Evolutionary conservation across 1,140 invertebrate species (phyloP).

Genomic region (Subanguina moxae): DNA sequence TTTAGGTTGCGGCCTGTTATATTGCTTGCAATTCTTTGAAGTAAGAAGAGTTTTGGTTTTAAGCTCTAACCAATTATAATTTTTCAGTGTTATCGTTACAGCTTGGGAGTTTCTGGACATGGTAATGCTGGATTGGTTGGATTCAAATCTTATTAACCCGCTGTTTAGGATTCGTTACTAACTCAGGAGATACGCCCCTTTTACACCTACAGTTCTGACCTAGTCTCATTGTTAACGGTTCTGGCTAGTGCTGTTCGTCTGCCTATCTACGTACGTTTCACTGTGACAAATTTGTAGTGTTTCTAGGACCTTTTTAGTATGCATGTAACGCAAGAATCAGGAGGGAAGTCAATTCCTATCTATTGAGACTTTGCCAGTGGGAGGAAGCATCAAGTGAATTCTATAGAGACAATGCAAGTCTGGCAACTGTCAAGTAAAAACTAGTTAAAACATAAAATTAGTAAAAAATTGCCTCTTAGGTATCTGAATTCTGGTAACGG

Average conservation of each 20-base stretch:
- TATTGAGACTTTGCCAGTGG: conserved; percentile 38
- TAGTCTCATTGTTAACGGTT: conserved; percentile 52
- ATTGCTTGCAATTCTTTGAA: conserved; percentile 49
- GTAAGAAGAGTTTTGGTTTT: too few relatives aligned
- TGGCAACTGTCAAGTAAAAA: conserved; percentile 38
- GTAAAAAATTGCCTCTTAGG: conserved; percentile 19
- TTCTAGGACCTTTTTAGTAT: conserved; percentile 8
- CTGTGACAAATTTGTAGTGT: too few relatives aligned
- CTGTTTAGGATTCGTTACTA: conserved; percentile 30
- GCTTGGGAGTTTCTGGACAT: conserved; percentile 50
- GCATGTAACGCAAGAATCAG: conserved; percentile 49
- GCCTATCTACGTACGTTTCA: conserved; percentile 37
- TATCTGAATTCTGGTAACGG: conserved; percentile 39
- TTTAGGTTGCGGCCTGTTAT: conserved; percentile 47
- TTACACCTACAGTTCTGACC: conserved; percentile 50
- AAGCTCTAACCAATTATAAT: too few relatives aligned
- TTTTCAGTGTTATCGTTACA: conserved; percentile 40
- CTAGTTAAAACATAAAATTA: too few relatives aligned
- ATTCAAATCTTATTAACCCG: neutral
- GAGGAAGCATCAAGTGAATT: conserved; percentile 22
- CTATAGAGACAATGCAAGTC: conserved; percentile 21
- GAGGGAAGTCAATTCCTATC: conserved; percentile 34
- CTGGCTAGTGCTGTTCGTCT: conserved; percentile 38
- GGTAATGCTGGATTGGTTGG: conserved; percentile 7
- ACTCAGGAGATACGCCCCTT: conserved; percentile 42